Evolutionary conservation across 2,797 vertebrate genomes (phyloP).

Genomic region (Ctenosaura bakeri): DNA sequence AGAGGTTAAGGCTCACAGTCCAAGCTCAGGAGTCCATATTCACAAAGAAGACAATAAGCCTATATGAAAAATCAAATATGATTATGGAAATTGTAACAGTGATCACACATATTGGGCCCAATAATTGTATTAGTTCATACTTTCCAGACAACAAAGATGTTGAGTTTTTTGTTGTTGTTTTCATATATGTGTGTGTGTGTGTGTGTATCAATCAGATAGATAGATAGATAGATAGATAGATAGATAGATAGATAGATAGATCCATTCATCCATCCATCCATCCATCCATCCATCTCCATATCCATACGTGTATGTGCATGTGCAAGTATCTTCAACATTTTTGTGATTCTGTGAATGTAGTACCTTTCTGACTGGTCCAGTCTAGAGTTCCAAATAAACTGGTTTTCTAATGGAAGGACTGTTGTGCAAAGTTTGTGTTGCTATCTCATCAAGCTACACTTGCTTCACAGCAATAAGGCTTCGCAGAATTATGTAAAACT

Average conservation of each 20-base stretch:
- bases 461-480: not conserved
- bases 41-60: not conserved
- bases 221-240: too few species aligned
- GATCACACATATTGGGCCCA: not conserved
- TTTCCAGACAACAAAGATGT: not conserved
- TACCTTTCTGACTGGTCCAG: not conserved
- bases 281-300: not conserved
- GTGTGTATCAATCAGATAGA: too few species aligned
- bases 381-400: not conserved
- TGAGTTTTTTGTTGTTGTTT: not conserved
- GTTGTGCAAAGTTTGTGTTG: not conserved
- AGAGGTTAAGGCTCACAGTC: not conserved
- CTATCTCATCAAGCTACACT: not conserved
- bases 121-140: not conserved
- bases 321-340: not conserved
- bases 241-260: too few species aligned
- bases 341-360: not conserved
- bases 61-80: not conserved
- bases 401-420: not conserved
- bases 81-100: not conserved
- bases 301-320: not conserved
- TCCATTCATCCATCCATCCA: too few species aligned
- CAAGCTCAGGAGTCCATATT: not conserved
- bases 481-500: not conserved
- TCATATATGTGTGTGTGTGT: too few species aligned